phyloP scores from a whole-genome alignment of 1,140 invertebrate species.

The Proctacanthus coquilletti region DNA sequence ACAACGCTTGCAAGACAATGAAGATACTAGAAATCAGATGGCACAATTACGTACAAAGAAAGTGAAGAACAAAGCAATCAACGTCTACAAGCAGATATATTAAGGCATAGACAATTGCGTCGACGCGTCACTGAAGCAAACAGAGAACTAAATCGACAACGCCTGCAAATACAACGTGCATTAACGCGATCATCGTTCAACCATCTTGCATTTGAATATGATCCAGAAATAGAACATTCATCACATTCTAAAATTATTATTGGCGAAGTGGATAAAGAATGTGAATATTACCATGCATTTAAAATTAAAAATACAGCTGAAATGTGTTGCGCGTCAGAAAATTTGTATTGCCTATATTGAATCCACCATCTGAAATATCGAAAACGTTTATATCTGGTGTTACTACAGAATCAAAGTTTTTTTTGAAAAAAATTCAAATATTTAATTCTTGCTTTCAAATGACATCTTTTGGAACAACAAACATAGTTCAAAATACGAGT shows the following conservation, averaged over 20 bases:
- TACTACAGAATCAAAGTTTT: conserved; percentile 19
- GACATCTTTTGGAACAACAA: conserved; percentile 12
- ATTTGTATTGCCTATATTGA: background rate
- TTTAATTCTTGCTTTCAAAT: conserved; percentile 13
- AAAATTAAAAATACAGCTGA: conserved; percentile 4
- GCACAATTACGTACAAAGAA: background rate
- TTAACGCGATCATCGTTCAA: background rate
- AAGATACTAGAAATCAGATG: background rate
- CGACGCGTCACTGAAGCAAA: background rate
- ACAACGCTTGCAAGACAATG: background rate
- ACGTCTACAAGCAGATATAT: background rate
- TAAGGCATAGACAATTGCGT: background rate
- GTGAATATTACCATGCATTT: conserved; percentile 6
- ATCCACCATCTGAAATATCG: background rate
- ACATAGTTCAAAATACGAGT: conserved; percentile 4
- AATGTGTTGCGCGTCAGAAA: conserved; percentile 3
- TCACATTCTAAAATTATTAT: conserved; percentile 4
- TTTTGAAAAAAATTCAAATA: conserved; percentile 22
- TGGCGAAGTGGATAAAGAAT: conserved; percentile 1
- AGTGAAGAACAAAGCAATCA: background rate
- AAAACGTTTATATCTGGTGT: conserved; percentile 2
- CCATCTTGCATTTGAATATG: conserved; percentile 6
- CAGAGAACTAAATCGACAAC: background rate
- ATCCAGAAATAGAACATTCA: conserved; percentile 4
- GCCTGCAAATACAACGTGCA: background rate